A percentile compares a stretch with the other conserved stretches of the same genome.
Conservation (phyloP, 37 sponge, comb jelly and placozoan species). For the Halisarca cf. caerulea region DNA sequence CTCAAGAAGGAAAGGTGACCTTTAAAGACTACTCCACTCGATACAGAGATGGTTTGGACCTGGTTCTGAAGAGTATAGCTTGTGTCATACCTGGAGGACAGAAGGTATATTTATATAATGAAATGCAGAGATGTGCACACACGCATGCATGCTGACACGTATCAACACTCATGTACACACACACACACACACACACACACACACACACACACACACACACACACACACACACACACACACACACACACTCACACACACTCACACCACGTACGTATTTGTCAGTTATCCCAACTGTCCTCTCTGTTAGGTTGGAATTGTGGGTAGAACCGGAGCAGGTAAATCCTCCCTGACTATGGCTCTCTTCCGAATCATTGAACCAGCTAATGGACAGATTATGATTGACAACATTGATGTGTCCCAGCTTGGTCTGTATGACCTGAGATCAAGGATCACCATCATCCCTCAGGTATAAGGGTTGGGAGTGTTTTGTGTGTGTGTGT, state of each 20-base stretch:
- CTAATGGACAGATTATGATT: conserved; percentile 78
- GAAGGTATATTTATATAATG: conserved; percentile 56
- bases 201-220: conserved; percentile 8
- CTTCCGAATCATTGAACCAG: conserved; percentile 96
- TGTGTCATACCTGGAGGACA: conserved; percentile 80
- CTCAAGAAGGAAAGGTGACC: conserved; percentile 73
- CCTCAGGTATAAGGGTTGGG: conserved; percentile 84
- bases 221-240: conserved; percentile 40
- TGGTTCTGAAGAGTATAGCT: conserved; percentile 80
- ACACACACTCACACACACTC: conserved; percentile 38
- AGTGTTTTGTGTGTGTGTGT: too few species aligned
- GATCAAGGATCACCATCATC: conserved; percentile 94
- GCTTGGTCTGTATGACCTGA: conserved; percentile 88
- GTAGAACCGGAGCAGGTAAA: conserved; percentile 98
- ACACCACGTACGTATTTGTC: conserved; percentile 20
- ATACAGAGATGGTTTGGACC: conserved; percentile 90
- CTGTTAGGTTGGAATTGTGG: conserved; percentile 90
- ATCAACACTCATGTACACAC: neutral
- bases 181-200: neutral
- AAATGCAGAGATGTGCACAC: neutral
- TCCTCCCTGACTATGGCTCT: conserved; percentile 93
- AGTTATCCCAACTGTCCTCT: neutral
- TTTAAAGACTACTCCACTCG: conserved; percentile 86
- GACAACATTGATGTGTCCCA: conserved; percentile 78
- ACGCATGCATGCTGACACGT: neutral